Base-by-base conservation (phyloP, 2,113 vertebrate species). In the Mastomys natalensis region DNA sequence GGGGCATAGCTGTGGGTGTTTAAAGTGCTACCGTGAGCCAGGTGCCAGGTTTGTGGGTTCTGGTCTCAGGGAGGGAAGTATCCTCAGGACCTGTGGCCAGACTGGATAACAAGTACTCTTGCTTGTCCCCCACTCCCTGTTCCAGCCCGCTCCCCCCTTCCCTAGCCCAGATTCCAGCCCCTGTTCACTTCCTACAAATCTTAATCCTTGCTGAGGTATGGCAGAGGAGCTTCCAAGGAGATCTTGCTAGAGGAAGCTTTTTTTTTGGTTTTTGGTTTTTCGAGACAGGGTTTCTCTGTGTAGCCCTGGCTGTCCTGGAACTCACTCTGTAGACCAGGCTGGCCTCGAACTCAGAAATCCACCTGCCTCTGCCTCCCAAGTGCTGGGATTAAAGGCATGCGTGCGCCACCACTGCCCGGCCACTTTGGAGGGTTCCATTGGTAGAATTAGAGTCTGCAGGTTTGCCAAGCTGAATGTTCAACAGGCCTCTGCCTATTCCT, bases 121-220 rank as follows among this genome's bases (percentile, higher is more conserved):
- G 72, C n/a, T 40, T 1, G 7, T 21, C 16, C 7, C 31, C 66
- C 4, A 31, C 26, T 12, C 64, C 64, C 64, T 4, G 1, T 9
- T 66, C 62, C 26, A 29, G 62, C 62, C 16, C 19, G 12, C 58
- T 17, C 58, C 16, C 60, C 11, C 10, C 10, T 11, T 11, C 64
- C 29, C 64, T 1, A 13, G 3, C 64, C 64, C 64, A 5, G 6
- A 29, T 12, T 66, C 0, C 0, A 62, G 58, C 26, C 8, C 29
- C 37, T 12, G 64, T 34, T 1, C 0, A 16, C n/a, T 34, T 7
- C 11, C 11, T 7, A 1, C 11, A 51, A 31, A 60, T 13, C 2
- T 24, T 17, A 34, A 58, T 37, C 40, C 26, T n/a, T 70, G 60
- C 9, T 22, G 60, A 37, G 21, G 85, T 16, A 4, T 45, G 58